Conservation (phyloP, 1,140 invertebrate species). For the Philopotamus ludificatus region DNA sequence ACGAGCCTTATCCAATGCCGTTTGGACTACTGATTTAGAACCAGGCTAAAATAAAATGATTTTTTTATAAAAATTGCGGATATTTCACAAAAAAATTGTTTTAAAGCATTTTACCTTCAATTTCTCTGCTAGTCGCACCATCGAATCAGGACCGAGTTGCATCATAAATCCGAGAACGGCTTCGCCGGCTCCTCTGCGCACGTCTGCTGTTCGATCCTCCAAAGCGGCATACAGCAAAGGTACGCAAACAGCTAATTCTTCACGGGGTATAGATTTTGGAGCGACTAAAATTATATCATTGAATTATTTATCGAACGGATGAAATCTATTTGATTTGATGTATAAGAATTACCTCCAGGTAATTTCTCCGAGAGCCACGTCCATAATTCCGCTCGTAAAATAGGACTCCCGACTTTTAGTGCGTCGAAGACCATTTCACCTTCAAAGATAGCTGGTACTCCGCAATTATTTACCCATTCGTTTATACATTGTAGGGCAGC, state of each 20-base stretch:
- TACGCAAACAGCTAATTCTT: constrained; percentile 78
- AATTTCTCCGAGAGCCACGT: constrained; percentile 81
- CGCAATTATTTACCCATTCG: constrained; percentile 77
- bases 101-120: constrained; percentile 64
- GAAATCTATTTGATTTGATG: background rate
- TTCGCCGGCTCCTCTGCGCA: constrained; percentile 86
- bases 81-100: background rate
- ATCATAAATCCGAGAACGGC: constrained; percentile 91
- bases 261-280: constrained; percentile 71
- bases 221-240: constrained; percentile 79
- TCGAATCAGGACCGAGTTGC: constrained; percentile 82
- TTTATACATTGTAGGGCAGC: constrained; percentile 80
- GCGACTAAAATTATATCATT: constrained; percentile 58
- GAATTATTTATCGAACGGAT: constrained; percentile 5
- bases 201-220: constrained; percentile 89
- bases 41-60: constrained; percentile 61
- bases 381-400: constrained; percentile 77
- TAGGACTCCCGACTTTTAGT: constrained; percentile 80
- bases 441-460: constrained; percentile 81
- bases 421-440: constrained; percentile 87
- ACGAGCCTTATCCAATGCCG: constrained; percentile 81
- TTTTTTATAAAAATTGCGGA: constrained; percentile 16
- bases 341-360: constrained; percentile 59
- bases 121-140: constrained; percentile 77
- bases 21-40: constrained; percentile 77